phyloP scores from a whole-genome alignment of 2,888 invertebrate species.

The Orthosia gothica region DNA sequence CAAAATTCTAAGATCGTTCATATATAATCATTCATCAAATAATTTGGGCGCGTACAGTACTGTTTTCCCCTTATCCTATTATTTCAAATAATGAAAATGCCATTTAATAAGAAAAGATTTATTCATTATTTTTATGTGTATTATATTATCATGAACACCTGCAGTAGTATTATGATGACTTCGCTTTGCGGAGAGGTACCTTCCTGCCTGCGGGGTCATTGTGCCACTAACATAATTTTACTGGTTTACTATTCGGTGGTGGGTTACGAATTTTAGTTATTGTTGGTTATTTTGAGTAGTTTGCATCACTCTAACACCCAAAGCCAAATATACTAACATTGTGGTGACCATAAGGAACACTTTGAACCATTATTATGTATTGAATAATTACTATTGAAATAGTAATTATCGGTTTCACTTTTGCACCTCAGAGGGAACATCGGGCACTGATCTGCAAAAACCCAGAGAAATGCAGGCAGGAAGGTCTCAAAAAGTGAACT shows the following conservation, averaged over 20 bases:
- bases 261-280: slow-evolving; percentile 79
- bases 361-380: slow-evolving; percentile 68
- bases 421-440: slow-evolving; percentile 91
- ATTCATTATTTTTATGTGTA: slow-evolving; percentile 63
- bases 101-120: slow-evolving; percentile 55
- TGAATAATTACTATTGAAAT: slow-evolving; percentile 77
- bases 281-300: slow-evolving; percentile 78
- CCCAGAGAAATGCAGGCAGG: slow-evolving; percentile 92
- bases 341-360: slow-evolving; percentile 70
- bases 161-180: slow-evolving; percentile 88
- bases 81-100: slow-evolving; percentile 67
- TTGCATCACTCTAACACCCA: slow-evolving; percentile 82
- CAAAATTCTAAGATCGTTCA: slow-evolving; percentile 32
- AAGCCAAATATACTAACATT: slow-evolving; percentile 81
- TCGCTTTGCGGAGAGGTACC: slow-evolving; percentile 91
- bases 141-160: slow-evolving; percentile 69
- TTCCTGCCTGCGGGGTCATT: slow-evolving; percentile 91
- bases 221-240: slow-evolving; percentile 87
- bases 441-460: slow-evolving; percentile 91
- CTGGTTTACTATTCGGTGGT: slow-evolving; percentile 84
- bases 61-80: slow-evolving; percentile 46
- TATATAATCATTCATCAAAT: slow-evolving; percentile 29
- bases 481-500: slow-evolving; percentile 92
- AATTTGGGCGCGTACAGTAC: slow-evolving; percentile 51
- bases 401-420: slow-evolving; percentile 89